Evolutionary conservation across 2,797 vertebrate genomes (phyloP).

Genomic region (Oryzias dopingdopingensis): DNA sequence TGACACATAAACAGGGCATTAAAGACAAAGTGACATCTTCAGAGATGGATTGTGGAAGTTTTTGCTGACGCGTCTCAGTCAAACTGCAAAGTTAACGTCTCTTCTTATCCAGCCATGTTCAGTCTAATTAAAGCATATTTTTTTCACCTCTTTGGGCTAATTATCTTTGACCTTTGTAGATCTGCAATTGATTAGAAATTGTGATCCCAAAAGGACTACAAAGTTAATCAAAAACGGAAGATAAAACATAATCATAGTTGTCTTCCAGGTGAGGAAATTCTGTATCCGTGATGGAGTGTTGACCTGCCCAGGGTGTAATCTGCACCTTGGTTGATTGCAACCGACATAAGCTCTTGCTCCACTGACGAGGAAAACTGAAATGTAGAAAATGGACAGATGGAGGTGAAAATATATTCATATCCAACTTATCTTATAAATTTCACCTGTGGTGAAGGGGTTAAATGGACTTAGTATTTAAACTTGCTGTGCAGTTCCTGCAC

Average conservation of each 20-base stretch:
- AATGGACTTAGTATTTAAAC: not conserved
- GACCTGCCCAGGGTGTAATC: too few species aligned
- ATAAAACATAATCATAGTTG: slow-evolving; percentile 25
- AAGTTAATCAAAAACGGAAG: slow-evolving; percentile 48
- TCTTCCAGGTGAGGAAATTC: slow-evolving; percentile 16
- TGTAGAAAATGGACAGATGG: too few species aligned
- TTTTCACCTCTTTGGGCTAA: slow-evolving; percentile 54
- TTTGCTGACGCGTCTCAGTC: slow-evolving; percentile 49
- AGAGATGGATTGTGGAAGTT: slow-evolving; percentile 56
- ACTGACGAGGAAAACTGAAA: too few species aligned
- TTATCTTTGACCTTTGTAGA: slow-evolving; percentile 67
- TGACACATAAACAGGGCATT: slow-evolving; percentile 59
- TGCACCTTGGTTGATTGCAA: too few species aligned
- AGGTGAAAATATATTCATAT: slow-evolving; percentile 2
- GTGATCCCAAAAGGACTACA: slow-evolving; percentile 31
- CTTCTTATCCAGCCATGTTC: slow-evolving; percentile 67
- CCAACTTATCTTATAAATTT: slow-evolving; percentile 14
- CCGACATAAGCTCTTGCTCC: too few species aligned
- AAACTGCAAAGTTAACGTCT: slow-evolving; percentile 32
- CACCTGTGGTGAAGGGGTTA: not conserved
- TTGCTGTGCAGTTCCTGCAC: not conserved
- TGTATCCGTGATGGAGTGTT: too few species aligned
- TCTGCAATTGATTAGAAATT: slow-evolving; percentile 59
- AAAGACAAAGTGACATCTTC: slow-evolving; percentile 59
- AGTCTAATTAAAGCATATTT: slow-evolving; percentile 60